Evolutionary conservation across 2,888 invertebrate species (phyloP).

Genomic region (Xanthorhoe spadicearia): DNA sequence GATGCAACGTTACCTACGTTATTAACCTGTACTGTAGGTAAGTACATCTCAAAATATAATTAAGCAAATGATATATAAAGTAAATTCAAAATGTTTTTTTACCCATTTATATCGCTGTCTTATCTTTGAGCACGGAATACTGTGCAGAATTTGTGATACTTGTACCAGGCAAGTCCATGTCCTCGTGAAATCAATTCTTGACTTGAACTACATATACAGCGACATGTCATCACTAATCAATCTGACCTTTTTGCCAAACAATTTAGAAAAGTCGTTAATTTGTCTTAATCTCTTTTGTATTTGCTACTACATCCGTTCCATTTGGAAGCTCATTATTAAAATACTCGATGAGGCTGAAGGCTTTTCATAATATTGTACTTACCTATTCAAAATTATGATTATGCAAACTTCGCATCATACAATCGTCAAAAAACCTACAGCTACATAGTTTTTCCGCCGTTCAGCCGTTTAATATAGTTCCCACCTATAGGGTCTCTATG

Average conservation of each 20-base stretch:
- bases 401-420: background rate
- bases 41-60: too few relatives aligned
- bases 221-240: slow-evolving; percentile 46
- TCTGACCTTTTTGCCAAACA: slow-evolving; percentile 44
- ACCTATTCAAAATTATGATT: too few relatives aligned
- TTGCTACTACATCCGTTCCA: background rate
- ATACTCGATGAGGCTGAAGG: background rate
- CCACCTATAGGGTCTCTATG: too few relatives aligned
- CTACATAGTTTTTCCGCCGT: background rate
- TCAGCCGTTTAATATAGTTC: background rate
- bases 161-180: background rate
- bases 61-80: too few relatives aligned
- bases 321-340: background rate
- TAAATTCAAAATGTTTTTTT: too few relatives aligned
- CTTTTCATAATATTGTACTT: background rate
- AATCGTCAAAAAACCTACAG: too few relatives aligned
- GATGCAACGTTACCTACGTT: too few relatives aligned
- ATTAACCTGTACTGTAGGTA: too few relatives aligned
- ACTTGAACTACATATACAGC: slow-evolving; percentile 41
- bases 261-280: slow-evolving; percentile 8
- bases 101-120: too few relatives aligned
- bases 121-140: too few relatives aligned
- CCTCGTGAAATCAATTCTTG: slow-evolving; percentile 43
- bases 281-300: background rate
- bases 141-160: background rate